Percentiles rank a stretch among this genome's conserved stretches.
phyloP scores from a whole-genome alignment of 2,797 vertebrate species.

The Lemur catta region DNA sequence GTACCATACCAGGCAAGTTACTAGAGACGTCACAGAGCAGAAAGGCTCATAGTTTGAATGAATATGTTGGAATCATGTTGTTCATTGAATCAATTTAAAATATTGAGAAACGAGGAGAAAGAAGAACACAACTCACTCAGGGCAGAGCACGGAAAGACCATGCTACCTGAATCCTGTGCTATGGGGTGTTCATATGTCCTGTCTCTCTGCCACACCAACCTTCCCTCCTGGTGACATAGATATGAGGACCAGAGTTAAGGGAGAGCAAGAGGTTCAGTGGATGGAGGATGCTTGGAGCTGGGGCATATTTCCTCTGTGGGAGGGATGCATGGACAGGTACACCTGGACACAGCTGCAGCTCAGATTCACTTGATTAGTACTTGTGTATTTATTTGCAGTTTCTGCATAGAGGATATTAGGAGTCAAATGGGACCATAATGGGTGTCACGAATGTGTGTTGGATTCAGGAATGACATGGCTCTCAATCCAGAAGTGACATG shows the following conservation, averaged over 20 bases:
- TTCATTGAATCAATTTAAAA: neutral
- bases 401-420: neutral
- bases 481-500: neutral
- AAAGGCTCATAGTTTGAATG: neutral
- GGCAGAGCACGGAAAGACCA: neutral
- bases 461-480: neutral
- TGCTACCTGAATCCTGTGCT: too few species aligned
- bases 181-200: fast-evolving
- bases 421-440: neutral
- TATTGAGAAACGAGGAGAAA: neutral
- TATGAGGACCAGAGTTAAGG: neutral
- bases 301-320: neutral
- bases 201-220: neutral
- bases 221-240: neutral
- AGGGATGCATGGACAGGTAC: too few species aligned
- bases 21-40: neutral
- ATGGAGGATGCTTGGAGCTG: neutral
- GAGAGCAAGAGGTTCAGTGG: neutral
- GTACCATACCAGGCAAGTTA: neutral
- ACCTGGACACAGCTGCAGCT: neutral
- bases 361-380: neutral
- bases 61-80: neutral
- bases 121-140: neutral
- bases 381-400: neutral
- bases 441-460: neutral